phyloP scores from a whole-genome alignment of 1,140 invertebrate genomes.

The Pantala flavescens region DNA sequence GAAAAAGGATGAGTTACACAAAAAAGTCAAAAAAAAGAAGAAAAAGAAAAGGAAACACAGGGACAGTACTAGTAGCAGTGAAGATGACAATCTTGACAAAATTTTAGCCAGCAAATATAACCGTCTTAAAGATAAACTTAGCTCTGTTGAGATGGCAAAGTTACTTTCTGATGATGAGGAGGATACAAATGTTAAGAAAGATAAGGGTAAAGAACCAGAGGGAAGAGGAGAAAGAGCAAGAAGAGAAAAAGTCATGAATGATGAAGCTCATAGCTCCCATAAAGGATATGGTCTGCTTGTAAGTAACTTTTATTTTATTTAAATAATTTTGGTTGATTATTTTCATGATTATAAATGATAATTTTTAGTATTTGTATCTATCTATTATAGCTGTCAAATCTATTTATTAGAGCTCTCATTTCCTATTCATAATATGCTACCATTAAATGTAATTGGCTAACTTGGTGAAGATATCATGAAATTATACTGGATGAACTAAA shows the following conservation, averaged over 20 bases:
- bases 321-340: no score
- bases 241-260: constrained; percentile 14
- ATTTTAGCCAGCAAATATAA: constrained; percentile 19
- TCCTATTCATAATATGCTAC: no score
- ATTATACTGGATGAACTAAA: no score
- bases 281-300: constrained; percentile 23
- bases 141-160: constrained; percentile 12
- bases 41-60: constrained; percentile 23
- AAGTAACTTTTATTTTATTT: background rate
- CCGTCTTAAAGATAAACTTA: constrained; percentile 19
- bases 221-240: no score
- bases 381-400: no score
- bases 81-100: constrained; percentile 20
- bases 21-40: constrained; percentile 23
- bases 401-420: no score
- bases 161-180: constrained; percentile 5
- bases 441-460: no score
- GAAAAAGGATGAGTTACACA: constrained; percentile 20
- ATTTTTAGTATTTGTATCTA: no score
- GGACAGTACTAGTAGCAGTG: constrained; percentile 23
- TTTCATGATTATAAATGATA: no score
- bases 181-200: constrained; percentile 12
- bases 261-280: background rate
- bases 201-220: constrained; percentile 13
- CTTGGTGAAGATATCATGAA: no score